Evolutionary conservation across 2,888 invertebrate species (phyloP), one percentile per base, ranked within the genome.

Genomic region (Drosophila multiciliata): DNA sequence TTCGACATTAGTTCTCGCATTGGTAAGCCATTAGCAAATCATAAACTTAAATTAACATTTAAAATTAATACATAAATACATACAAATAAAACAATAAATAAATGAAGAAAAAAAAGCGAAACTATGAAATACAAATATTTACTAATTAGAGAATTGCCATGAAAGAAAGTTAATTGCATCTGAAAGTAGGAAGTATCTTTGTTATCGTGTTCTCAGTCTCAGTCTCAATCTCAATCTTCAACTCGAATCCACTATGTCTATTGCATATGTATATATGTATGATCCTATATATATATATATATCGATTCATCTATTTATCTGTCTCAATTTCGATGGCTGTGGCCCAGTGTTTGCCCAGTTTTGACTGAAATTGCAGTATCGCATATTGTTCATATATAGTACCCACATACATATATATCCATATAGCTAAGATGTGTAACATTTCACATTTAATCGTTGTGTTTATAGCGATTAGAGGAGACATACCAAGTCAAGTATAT

Each of bases 401-500:
- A 26, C n/a, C 38, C 26, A 36, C 26, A 55, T 2, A 55, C 7
- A 55, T 12, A 29, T n/a, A 54, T 20, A 33, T 23, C 32, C 20
- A 35, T 35, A 61, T 49, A 53, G 38, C 42, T 53, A 60, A 57
- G 60, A 48, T 54, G 48, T 66, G 71, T 57, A 52, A 42, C 32
- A 38, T 32, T 40, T 29, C 26, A 33, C 35, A 54, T 26, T 59
- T 20, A 38, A 54, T 45, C 17, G 49, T 58, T 23, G 36, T 64
- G 23, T 15, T 38, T 50, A 36, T 38, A 48, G 29, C 33, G 20
- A 26, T 50, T 55, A 63, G 48, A 36, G 36, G 42, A n/a, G 69
- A 59, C 73, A 61, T 71, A 66, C 67, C 79, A n/a, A n/a, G 71
- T 83, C 73, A 42, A 79, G 73, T 80, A 81, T 85, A 85, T 81